Conservation (phyloP, 1,140 invertebrate genomes). For the Tenebrio molitor region DNA sequence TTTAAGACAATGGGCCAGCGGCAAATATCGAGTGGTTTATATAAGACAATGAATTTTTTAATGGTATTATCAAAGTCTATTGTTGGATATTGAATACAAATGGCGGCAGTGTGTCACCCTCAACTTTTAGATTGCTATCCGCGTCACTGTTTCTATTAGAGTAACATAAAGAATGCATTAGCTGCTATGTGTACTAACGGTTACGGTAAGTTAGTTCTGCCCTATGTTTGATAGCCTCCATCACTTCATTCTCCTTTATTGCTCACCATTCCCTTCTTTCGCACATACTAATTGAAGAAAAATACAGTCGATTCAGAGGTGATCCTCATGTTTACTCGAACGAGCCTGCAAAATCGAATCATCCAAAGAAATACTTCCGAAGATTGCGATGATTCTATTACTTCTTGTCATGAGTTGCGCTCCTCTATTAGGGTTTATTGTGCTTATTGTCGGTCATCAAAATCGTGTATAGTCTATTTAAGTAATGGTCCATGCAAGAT, state of each 20-base stretch:
- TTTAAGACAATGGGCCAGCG: constrained; percentile 25
- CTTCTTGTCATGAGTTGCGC: background rate
- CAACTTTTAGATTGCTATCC: constrained; percentile 57
- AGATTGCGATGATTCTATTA: constrained; percentile 5
- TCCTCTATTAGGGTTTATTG: constrained; percentile 15
- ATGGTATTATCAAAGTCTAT: constrained; percentile 40
- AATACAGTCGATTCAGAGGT: background rate
- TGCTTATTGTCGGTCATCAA: constrained; percentile 35
- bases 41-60: constrained; percentile 47
- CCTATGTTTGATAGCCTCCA: constrained; percentile 59
- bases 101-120: constrained; percentile 51
- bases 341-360: background rate
- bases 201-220: constrained; percentile 60
- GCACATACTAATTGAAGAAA: constrained; percentile 22
- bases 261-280: constrained; percentile 47
- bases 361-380: background rate
- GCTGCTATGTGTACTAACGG: constrained; percentile 60
- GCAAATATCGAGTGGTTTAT: constrained; percentile 29
- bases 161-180: constrained; percentile 64
- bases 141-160: constrained; percentile 62
- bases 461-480: constrained; percentile 55
- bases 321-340: no score
- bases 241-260: constrained; percentile 54
- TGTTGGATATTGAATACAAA: constrained; percentile 50
- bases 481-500: constrained; percentile 60